Percentiles rank a stretch among this genome's conserved stretches.
phyloP scores from a whole-genome alignment of 2,888 invertebrate genomes.

The Zaprionus bogoriensis region DNA sequence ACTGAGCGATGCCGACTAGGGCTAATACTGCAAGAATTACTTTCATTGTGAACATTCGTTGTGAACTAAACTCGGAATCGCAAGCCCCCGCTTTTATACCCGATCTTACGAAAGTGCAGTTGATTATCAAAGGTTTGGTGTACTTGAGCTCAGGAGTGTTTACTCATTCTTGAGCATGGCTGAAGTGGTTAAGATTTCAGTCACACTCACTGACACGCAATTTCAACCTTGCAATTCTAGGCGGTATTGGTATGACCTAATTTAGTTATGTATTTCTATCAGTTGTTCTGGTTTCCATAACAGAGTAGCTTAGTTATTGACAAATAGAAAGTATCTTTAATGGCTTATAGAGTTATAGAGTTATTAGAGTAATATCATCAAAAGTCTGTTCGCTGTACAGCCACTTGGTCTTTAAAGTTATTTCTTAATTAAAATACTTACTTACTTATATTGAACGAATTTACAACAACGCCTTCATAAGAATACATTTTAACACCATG shows the following conservation, averaged over 20 bases:
- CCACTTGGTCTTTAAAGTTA: no score
- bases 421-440: no score
- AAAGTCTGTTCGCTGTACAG: no score
- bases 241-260: neutral
- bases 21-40: neutral
- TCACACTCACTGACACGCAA: neutral
- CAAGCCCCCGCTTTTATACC: neutral
- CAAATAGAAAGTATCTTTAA: no score
- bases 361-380: no score
- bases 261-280: neutral
- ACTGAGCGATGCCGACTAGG: slow-evolving; percentile 4
- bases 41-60: slow-evolving; percentile 11
- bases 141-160: neutral
- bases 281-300: neutral
- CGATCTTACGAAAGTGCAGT: neutral
- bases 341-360: no score
- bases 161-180: neutral
- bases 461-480: no score
- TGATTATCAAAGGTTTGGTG: neutral
- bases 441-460: no score
- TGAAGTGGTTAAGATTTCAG: no score
- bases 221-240: neutral
- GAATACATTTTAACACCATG: no score
- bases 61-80: neutral
- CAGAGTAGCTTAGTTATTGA: no score